Base-by-base conservation (phyloP, 1,140 invertebrate genomes). In the Dendrolimus punctatus region DNA sequence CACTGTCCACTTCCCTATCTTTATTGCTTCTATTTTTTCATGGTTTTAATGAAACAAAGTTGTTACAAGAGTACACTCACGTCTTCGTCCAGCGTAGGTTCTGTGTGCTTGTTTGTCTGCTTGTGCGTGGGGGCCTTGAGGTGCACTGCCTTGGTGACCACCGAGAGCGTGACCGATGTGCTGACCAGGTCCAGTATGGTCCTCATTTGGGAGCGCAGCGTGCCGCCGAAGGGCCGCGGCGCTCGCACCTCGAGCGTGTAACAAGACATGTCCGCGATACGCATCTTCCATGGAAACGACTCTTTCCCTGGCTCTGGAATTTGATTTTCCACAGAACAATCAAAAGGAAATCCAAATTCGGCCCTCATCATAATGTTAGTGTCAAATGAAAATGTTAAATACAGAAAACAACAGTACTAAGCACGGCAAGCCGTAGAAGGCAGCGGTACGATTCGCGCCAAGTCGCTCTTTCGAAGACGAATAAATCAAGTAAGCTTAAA, bases 281-380 rank as follows among this genome's bases (percentile, higher is more conserved):
- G 53, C 23, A 76, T 51, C 51, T 72, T 76, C 81, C 80, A 83
- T 0, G 81, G 81, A 44, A 85, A 83, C 6, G 73, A 75, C 0
- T 81, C 71, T 5, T 64, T 62, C 2, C 57, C 51, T 10, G 40
- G 9, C 9, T 37, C 37, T 46, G 38, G 37, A 6, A 23, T 48
- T 48, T 48, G 6, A 51, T 52, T 23, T 5, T 45, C 23, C 23
- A 4, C n/a, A 45, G 44, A 45, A 23, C 23, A 23, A 23, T 23
- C 23, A 23, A 23, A 23, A 23, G 23, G 23, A n/a, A n/a, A n/a
- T n/a, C n/a, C n/a, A n/a, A n/a, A n/a, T n/a, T n/a, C n/a, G n/a
- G n/a, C n/a, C n/a, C n/a, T n/a, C n/a, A n/a, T n/a, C n/a, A n/a
- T n/a, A n/a, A n/a, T n/a, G n/a, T n/a, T n/a, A n/a, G n/a, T n/a